Conservation (phyloP, 2,797 vertebrate species). For the Psittacula derbiana region DNA sequence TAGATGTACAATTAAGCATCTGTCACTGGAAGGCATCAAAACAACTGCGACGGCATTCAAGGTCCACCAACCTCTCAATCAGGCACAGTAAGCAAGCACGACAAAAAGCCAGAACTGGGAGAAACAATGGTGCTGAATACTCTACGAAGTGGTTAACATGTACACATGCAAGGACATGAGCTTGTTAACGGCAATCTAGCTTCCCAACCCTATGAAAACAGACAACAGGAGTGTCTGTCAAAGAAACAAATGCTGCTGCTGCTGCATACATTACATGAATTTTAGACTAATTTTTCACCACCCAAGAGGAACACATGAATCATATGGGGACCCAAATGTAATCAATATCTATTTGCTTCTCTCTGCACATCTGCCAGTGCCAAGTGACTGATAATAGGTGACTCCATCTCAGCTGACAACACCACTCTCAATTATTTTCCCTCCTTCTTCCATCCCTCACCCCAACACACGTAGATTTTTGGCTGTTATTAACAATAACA, state of each 20-base stretch:
- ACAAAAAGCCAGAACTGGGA: not conserved
- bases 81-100: not conserved
- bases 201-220: not conserved
- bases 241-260: slow-evolving; percentile 2
- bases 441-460: not conserved
- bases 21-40: not conserved
- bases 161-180: slow-evolving; percentile 30
- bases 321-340: not conserved
- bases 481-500: not conserved
- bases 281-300: slow-evolving; percentile 11
- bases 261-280: slow-evolving; percentile 31
- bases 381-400: not conserved
- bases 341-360: slow-evolving; percentile 55
- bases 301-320: slow-evolving; percentile 36
- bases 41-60: not conserved
- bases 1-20: not conserved
- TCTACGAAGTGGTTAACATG: not conserved
- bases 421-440: not conserved
- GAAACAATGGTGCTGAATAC: not conserved
- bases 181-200: slow-evolving; percentile 2
- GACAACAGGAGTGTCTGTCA: not conserved
- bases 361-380: slow-evolving; percentile 22
- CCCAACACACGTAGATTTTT: not conserved
- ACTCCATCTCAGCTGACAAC: not conserved
- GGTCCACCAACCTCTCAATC: not conserved